Percentiles rank a stretch among this genome's conserved stretches.
These are phyloP conservation scores for Laodelphax striatellus DNA, from an alignment of 1,140 invertebrate genomes.

Conservation along the genomic window DNA sequence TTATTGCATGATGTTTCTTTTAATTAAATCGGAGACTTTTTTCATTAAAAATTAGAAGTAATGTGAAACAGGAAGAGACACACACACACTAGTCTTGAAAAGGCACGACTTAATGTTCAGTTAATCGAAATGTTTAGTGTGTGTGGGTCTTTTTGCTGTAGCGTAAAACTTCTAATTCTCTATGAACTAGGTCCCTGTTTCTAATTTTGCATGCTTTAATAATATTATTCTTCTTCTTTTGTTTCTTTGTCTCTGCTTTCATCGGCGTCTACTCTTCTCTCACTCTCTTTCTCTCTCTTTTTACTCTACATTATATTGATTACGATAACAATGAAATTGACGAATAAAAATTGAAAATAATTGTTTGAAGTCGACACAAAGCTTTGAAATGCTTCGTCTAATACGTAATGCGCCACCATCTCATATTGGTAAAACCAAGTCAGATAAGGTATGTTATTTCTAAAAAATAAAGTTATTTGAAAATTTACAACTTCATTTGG, in stretches of 20 bases:
- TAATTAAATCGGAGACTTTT: no score
- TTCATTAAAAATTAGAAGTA: no score
- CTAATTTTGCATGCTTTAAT: not conserved
- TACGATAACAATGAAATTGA: conserved; percentile 27
- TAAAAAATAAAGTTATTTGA: not conserved
- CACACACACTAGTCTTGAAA: no score
- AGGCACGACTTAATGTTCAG: no score
- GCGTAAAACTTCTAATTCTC: no score
- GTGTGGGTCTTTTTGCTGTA: not conserved
- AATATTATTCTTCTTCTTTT: conserved; percentile 5
- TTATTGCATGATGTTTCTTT: no score
- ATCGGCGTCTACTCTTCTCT: conserved; percentile 11
- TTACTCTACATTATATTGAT: conserved; percentile 12
- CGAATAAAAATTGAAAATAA: no score
- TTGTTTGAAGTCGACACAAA: no score
- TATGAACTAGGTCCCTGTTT: not conserved
- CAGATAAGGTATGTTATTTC: conserved; percentile 62
- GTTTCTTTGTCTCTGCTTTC: conserved; percentile 11
- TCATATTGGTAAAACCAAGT: conserved; percentile 70
- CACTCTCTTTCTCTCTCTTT: conserved; percentile 1
- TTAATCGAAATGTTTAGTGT: no score
- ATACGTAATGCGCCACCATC: conserved; percentile 71
- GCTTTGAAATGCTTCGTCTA: conserved; percentile 61
- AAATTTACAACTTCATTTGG: no score
- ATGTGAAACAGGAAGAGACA: no score